phyloP scores from a whole-genome alignment of 2,113 vertebrate genomes.

The Cyprinodon brontotheroides region DNA sequence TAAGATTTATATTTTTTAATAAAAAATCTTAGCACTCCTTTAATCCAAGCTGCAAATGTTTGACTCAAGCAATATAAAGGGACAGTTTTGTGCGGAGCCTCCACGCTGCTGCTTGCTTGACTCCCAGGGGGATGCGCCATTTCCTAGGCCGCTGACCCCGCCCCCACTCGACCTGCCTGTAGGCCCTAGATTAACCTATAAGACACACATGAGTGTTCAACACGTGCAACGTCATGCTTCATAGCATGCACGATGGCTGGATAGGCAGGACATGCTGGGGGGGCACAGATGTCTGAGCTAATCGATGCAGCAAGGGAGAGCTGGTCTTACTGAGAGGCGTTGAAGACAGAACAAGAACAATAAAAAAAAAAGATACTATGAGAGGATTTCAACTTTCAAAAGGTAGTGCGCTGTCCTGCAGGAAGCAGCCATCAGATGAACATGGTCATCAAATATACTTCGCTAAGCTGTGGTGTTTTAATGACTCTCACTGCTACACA shows the following conservation, averaged over 20 bases:
- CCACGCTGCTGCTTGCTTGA: conserved; percentile 59
- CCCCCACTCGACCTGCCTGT: conserved; percentile 37
- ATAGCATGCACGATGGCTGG: conserved; percentile 36
- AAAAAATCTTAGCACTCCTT: conserved; percentile 3
- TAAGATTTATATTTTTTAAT: no score
- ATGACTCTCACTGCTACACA: background rate
- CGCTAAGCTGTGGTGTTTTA: background rate
- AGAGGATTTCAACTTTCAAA: background rate
- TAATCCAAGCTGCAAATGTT: conserved; percentile 32
- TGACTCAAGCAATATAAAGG: conserved; percentile 68
- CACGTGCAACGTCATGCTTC: background rate
- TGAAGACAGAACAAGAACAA: background rate
- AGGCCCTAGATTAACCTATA: conserved; percentile 57
- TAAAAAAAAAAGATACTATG: background rate
- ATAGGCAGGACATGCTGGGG: conserved; percentile 46
- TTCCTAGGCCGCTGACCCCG: conserved; percentile 68
- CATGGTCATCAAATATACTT: background rate
- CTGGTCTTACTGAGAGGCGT: conserved; percentile 48
- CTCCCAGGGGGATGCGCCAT: conserved; percentile 65
- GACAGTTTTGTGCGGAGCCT: conserved; percentile 56
- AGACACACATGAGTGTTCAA: conserved; percentile 11
- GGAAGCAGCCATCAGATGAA: background rate
- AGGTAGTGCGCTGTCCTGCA: no score
- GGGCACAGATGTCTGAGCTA: conserved; percentile 72
- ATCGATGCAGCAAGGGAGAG: conserved; percentile 63